Percentiles rank a stretch among this genome's conserved stretches.
These are phyloP conservation scores for Lithophane leautieri DNA, from an alignment of 2,888 invertebrate species.

Conservation along the genomic window DNA sequence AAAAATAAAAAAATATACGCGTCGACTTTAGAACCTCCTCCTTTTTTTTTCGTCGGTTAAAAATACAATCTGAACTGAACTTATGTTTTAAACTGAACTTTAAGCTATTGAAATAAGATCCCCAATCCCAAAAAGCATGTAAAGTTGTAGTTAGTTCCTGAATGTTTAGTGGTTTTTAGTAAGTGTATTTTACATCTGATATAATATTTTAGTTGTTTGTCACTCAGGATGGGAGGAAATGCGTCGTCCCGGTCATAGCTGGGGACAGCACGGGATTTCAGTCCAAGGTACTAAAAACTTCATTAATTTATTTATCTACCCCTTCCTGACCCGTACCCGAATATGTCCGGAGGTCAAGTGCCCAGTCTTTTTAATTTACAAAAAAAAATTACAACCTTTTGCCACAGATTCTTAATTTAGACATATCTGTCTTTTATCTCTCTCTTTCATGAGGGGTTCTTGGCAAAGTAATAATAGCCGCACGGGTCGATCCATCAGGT, in stretches of 20 bases:
- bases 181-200: constrained; percentile 50
- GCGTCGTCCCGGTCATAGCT: constrained; percentile 47
- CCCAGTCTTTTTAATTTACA: neutral
- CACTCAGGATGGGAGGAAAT: constrained; percentile 56
- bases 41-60: no score
- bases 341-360: neutral
- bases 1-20: no score
- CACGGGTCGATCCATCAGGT: no score
- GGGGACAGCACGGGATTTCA: constrained; percentile 53
- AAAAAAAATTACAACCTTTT: no score
- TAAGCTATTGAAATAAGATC: neutral
- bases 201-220: constrained; percentile 52
- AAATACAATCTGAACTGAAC: constrained; percentile 3
- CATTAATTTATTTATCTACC: constrained; percentile 43
- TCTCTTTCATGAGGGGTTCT: no score
- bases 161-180: constrained; percentile 34
- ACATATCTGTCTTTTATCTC: no score
- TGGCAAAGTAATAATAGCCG: no score
- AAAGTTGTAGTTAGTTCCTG: constrained; percentile 41
- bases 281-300: constrained; percentile 51
- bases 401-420: no score
- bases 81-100: neutral
- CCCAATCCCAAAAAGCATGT: constrained; percentile 38
- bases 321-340: neutral
- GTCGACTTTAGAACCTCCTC: no score